Evolutionary conservation across 1,140 invertebrate genomes (phyloP).

Genomic region (Lycorma delicatula): DNA sequence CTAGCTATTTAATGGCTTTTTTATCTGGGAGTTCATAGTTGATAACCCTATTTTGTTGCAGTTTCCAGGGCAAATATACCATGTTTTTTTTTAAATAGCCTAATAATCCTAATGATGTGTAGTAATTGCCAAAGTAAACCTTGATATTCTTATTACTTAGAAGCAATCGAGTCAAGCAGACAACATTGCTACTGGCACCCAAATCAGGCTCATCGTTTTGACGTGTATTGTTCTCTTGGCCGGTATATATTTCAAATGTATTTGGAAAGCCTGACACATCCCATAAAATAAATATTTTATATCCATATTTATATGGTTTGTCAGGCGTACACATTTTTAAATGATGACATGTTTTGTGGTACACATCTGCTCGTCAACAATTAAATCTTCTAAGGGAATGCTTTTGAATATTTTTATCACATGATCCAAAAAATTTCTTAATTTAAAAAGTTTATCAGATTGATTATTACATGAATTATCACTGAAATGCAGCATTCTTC

Average conservation of each 20-base stretch:
- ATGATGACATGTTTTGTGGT: too few species aligned
- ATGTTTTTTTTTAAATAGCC: not conserved
- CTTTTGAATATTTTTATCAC: too few species aligned
- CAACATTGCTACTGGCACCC: not conserved
- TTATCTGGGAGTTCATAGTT: not conserved
- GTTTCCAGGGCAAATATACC: not conserved
- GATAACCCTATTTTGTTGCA: not conserved
- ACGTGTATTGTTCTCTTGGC: not conserved
- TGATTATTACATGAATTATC: too few species aligned
- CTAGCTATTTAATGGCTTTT: not conserved
- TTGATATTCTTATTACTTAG: not conserved
- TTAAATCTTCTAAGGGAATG: too few species aligned
- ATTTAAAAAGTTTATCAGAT: too few species aligned
- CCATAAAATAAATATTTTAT: too few species aligned
- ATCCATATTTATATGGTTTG: too few species aligned
- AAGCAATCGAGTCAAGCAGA: not conserved
- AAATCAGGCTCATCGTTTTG: not conserved
- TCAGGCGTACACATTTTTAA: too few species aligned
- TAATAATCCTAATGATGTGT: not conserved
- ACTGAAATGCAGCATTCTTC: too few species aligned
- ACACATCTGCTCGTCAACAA: too few species aligned
- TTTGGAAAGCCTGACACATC: not conserved
- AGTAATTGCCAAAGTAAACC: not conserved
- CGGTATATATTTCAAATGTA: not conserved
- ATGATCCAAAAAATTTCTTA: too few species aligned